Percentiles rank a stretch among this genome's conserved stretches.
phyloP scores from a whole-genome alignment of 2,888 invertebrate species.

The Muscina levida region DNA sequence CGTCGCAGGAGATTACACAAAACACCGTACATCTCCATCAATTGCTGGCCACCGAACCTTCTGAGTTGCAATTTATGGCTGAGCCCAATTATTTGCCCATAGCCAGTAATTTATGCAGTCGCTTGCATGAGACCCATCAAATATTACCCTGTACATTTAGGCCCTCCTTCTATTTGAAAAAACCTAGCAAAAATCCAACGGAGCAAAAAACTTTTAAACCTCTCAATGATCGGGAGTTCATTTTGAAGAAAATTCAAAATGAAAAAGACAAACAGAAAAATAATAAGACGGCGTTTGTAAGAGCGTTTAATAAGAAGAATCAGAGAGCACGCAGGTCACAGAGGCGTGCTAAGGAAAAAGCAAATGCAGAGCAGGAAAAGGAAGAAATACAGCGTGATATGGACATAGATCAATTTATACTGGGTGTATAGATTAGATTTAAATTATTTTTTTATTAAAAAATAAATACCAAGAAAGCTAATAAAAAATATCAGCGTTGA shows the following conservation, averaged over 20 bases:
- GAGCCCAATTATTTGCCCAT: conserved; percentile 71
- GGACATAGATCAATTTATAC: conserved; percentile 45
- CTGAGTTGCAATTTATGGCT: conserved; percentile 71
- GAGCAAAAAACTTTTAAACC: background rate
- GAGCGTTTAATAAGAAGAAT: background rate
- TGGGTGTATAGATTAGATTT: no score
- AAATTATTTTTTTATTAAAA: no score
- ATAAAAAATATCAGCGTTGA: no score
- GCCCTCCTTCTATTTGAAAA: conserved; percentile 2
- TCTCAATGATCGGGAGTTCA: conserved; percentile 14
- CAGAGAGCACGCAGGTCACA: background rate
- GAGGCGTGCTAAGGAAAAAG: background rate
- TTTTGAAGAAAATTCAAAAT: background rate
- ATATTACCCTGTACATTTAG: conserved; percentile 73
- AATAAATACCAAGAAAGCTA: no score
- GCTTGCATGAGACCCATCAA: conserved; percentile 70
- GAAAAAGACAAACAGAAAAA: background rate
- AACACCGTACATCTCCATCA: conserved; percentile 70
- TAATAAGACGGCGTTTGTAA: background rate
- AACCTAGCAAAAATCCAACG: conserved; percentile 12
- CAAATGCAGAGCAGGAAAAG: background rate
- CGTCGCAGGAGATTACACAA: conserved; percentile 65
- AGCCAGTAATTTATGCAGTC: conserved; percentile 69
- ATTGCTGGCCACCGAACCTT: conserved; percentile 68
- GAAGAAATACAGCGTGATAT: conserved; percentile 42